phyloP scores from a whole-genome alignment of 2,113 vertebrate genomes.

The Lophius piscatorius region DNA sequence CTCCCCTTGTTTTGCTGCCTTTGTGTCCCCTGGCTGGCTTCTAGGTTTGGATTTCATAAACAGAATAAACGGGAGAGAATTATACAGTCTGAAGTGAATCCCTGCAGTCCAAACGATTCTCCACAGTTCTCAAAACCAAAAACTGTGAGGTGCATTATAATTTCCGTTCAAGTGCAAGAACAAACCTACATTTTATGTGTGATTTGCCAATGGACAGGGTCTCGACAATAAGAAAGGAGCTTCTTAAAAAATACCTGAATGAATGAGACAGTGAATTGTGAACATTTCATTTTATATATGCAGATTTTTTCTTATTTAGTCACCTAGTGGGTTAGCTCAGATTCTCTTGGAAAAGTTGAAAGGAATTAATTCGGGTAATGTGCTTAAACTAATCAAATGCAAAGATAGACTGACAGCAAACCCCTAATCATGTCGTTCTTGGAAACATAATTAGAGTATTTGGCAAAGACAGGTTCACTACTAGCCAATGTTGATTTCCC shows the following conservation, averaged over 20 bases:
- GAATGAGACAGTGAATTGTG: slow-evolving; percentile 11
- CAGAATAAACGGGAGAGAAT: slow-evolving; percentile 29
- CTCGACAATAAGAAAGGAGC: neutral
- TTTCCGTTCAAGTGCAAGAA: slow-evolving; percentile 10
- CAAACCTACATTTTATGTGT: neutral
- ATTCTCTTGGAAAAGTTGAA: slow-evolving; percentile 30
- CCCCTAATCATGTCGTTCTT: slow-evolving; percentile 31
- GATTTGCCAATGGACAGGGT: too few relatives aligned
- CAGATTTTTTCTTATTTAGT: slow-evolving; percentile 36
- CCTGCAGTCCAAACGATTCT: slow-evolving; percentile 18
- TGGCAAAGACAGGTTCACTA: slow-evolving; percentile 14
- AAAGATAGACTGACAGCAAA: slow-evolving; percentile 30
- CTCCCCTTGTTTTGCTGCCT: slow-evolving; percentile 24
- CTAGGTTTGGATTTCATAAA: slow-evolving; percentile 44
- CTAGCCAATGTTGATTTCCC: slow-evolving; percentile 9
- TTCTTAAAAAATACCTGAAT: neutral
- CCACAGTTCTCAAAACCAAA: neutral
- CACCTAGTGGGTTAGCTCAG: slow-evolving; percentile 28
- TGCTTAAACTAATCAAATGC: slow-evolving; percentile 51
- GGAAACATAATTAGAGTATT: slow-evolving; percentile 40
- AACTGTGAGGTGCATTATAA: neutral
- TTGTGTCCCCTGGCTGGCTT: slow-evolving; percentile 66
- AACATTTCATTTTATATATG: slow-evolving; percentile 17
- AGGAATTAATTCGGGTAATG: slow-evolving; percentile 44
- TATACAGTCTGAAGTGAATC: slow-evolving; percentile 29